Conservation (phyloP, 1,140 invertebrate species). For the Drosophila nikananu region DNA sequence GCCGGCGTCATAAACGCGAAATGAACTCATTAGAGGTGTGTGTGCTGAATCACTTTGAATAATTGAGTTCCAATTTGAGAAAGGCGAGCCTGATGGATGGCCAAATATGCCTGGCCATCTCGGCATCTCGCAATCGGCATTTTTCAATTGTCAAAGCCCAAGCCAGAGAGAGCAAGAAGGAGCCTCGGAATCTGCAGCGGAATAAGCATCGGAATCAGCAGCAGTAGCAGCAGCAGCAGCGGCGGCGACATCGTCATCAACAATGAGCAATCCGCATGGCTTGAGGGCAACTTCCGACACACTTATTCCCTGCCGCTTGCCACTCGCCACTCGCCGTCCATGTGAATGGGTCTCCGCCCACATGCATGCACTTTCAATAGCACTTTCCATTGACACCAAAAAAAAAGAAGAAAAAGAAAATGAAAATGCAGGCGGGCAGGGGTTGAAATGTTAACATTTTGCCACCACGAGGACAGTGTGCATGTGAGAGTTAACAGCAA, state of each 20-base stretch:
- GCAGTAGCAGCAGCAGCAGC: slow-evolving; percentile 29
- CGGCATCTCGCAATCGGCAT: slow-evolving; percentile 23
- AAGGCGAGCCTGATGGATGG: slow-evolving; percentile 24
- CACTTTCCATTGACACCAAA: slow-evolving; percentile 74
- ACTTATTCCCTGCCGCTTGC: slow-evolving; percentile 56
- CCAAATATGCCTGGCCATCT: slow-evolving; percentile 17
- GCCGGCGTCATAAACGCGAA: slow-evolving; percentile 44
- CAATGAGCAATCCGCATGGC: slow-evolving; percentile 71
- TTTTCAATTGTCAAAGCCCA: slow-evolving; percentile 71
- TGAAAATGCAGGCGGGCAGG: slow-evolving; percentile 26
- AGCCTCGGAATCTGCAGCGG: slow-evolving; percentile 3
- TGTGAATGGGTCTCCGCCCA: slow-evolving; percentile 57
- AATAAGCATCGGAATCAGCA: slow-evolving; percentile 18
- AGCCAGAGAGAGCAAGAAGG: slow-evolving; percentile 11
- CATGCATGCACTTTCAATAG: slow-evolving; percentile 61
- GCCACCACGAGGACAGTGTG: slow-evolving; percentile 4
- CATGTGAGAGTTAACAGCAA: slow-evolving; percentile 74
- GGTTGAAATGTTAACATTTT: slow-evolving; percentile 62
- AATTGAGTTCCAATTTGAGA: slow-evolving; percentile 47
- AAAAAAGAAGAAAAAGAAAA: slow-evolving; percentile 8
- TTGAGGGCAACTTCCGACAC: slow-evolving; percentile 71
- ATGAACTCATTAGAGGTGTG: slow-evolving; percentile 53
- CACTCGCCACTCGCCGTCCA: slow-evolving; percentile 28
- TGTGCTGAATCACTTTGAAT: slow-evolving; percentile 65
- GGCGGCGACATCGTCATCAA: slow-evolving; percentile 45